Evolutionary conservation across 2,888 invertebrate genomes (phyloP).

Genomic region (Epinotia demarniana): DNA sequence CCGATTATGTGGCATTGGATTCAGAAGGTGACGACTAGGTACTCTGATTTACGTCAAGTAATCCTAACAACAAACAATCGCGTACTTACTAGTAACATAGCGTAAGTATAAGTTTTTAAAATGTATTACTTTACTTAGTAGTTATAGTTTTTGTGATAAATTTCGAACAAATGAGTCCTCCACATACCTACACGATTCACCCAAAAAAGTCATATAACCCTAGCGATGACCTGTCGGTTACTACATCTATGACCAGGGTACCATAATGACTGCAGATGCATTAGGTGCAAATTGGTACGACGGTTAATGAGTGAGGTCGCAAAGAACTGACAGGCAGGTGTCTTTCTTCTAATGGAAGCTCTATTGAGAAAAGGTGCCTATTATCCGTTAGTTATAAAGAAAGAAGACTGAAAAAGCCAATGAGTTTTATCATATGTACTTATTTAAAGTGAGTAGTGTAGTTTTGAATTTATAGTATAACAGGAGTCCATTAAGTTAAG

Average conservation of each 20-base stretch:
- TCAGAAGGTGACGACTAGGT: too few relatives aligned
- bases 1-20: too few relatives aligned
- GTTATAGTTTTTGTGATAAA: constrained; percentile 1
- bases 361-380: constrained; percentile 10
- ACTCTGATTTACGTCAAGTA: too few relatives aligned
- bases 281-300: constrained; percentile 35
- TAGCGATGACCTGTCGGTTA: neutral
- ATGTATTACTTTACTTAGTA: too few relatives aligned
- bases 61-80: too few relatives aligned
- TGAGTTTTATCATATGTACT: neutral
- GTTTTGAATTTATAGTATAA: neutral
- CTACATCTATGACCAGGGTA: neutral
- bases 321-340: constrained; percentile 31
- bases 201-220: neutral
- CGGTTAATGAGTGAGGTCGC: constrained; percentile 16
- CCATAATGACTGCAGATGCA: constrained; percentile 33
- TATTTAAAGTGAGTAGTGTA: neutral
- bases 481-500: too few relatives aligned
- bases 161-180: neutral
- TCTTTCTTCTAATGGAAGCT: constrained; percentile 31
- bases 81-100: too few relatives aligned
- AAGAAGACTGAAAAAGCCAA: neutral
- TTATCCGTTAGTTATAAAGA: constrained; percentile 7
- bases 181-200: too few relatives aligned
- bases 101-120: too few relatives aligned